A percentile compares a stretch with the other conserved stretches of the same genome.
phyloP scores from a whole-genome alignment of 1,140 invertebrate species.

The Anastrepha ludens region DNA sequence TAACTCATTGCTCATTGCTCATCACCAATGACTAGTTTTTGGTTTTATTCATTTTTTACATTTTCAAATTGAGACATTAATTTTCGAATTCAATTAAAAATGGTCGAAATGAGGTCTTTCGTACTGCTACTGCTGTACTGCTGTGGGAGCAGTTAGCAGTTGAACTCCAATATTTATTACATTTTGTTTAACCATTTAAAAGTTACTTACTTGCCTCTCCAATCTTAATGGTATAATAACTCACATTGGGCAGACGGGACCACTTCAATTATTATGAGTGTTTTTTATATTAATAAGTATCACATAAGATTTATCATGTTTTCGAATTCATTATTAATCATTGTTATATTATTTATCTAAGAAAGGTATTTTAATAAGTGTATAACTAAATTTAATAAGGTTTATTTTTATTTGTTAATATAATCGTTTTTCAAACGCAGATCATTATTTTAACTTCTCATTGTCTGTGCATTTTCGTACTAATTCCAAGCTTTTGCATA shows the following conservation, averaged over 20 bases:
- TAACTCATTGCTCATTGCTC: background rate
- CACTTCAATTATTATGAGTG: background rate
- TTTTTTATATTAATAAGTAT: slow-evolving; percentile 33
- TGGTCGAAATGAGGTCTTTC: background rate
- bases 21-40: slow-evolving; percentile 22
- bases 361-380: background rate
- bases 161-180: background rate
- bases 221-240: background rate
- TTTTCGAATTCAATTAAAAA: slow-evolving; percentile 27
- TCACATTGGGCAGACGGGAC: background rate
- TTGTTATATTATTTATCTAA: background rate
- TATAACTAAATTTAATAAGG: slow-evolving; percentile 11
- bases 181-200: background rate
- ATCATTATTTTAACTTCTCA: slow-evolving; percentile 40
- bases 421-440: slow-evolving; percentile 43
- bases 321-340: slow-evolving; percentile 26
- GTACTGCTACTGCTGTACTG: background rate
- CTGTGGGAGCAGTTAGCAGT: background rate
- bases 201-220: background rate
- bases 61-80: slow-evolving; percentile 19
- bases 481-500: background rate
- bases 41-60: background rate
- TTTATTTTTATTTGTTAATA: slow-evolving; percentile 2
- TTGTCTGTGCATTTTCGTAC: slow-evolving; percentile 25
- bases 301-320: slow-evolving; percentile 38